Evolutionary conservation across 2,797 vertebrate species (phyloP), one percentile per base, ranked within the genome.

Genomic region (Emys orbicularis): DNA sequence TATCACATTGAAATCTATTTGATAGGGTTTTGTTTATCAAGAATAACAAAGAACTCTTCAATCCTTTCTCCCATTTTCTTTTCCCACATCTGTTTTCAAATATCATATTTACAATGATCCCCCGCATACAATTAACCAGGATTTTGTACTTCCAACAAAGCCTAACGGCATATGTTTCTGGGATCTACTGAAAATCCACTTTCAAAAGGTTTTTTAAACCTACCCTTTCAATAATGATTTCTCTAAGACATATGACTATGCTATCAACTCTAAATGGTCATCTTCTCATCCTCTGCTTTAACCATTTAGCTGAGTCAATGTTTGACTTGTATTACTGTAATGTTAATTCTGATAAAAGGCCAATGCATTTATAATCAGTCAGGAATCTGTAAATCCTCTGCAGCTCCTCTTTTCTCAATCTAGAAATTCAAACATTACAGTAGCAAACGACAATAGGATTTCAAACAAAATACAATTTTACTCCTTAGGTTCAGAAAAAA

Each of bases 31-130:
- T 21, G 94, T 96, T 90, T 59, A 95, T 89, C 72, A 83, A 49
- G 77, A 82, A 72, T 93, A 83, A 90, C 88, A 90, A 68, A 6
- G 72, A 53, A 57, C 92, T 50, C 61, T 59, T 8, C 79, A 85
- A 49, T 89, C 94, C 81, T 93, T 65, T 29, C 88, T 77, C 25
- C 47, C 47, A 87, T 41, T 56, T 87, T 91, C 95, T 89, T 96
- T 54, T 27, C 83, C 41, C 74, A 56, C 65, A 2, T 54, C 90
- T 95, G 91, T 95, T 97, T 97, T 90, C 91, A 97, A 92, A 84
- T 37, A 68, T 15, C 6, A 56, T 92, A 95, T 96, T 97, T 96
- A 95, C 92, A 96, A 80, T 74, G 85, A 88, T 81, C 87, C 89
- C 89, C 81, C 92, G 76, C 83, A 96, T 87, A 81, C 34, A 50